These are phyloP conservation scores for Latheticus oryzae DNA, from an alignment of 2,888 invertebrate species.

Conservation along the genomic window DNA sequence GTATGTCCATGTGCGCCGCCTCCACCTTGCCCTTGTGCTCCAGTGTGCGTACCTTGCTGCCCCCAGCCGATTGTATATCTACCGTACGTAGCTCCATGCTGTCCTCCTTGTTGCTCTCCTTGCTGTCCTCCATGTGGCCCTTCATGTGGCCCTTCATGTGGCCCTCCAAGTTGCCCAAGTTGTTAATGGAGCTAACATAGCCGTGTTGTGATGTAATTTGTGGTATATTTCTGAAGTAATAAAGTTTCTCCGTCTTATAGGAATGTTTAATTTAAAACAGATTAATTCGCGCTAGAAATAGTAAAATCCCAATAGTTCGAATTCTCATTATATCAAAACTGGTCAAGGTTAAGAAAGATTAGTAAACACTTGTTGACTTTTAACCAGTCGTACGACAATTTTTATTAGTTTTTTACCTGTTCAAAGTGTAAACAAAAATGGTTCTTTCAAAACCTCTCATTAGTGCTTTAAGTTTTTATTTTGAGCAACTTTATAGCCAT, in stretches of 20 bases:
- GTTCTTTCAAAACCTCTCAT: constrained; percentile 79
- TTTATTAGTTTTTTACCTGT: background rate
- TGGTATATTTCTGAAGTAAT: no score
- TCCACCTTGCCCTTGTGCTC: constrained; percentile 47
- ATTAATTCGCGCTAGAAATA: no score
- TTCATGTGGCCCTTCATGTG: constrained; percentile 13
- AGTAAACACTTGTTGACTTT: constrained; percentile 15
- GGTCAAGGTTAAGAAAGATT: no score
- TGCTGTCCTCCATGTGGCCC: constrained; percentile 43
- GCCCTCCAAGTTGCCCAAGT: constrained; percentile 6
- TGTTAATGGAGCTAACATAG: constrained; percentile 8
- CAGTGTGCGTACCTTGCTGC: constrained; percentile 47
- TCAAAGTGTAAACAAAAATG: constrained; percentile 68
- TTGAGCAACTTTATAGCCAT: constrained; percentile 79
- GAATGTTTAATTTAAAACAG: background rate
- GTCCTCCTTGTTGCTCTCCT: constrained; percentile 43
- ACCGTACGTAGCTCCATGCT: constrained; percentile 44
- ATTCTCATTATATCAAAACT: constrained; percentile 8
- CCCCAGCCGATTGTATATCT: constrained; percentile 48
- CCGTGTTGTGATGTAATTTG: background rate
- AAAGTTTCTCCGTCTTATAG: no score
- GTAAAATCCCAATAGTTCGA: background rate
- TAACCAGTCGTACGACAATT: constrained; percentile 9
- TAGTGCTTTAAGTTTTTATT: constrained; percentile 76
- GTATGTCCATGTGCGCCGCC: constrained; percentile 49